Evolutionary conservation across 2,888 invertebrate genomes (phyloP), one percentile per base, ranked within the genome.

Genomic region (Chesias legatella): DNA sequence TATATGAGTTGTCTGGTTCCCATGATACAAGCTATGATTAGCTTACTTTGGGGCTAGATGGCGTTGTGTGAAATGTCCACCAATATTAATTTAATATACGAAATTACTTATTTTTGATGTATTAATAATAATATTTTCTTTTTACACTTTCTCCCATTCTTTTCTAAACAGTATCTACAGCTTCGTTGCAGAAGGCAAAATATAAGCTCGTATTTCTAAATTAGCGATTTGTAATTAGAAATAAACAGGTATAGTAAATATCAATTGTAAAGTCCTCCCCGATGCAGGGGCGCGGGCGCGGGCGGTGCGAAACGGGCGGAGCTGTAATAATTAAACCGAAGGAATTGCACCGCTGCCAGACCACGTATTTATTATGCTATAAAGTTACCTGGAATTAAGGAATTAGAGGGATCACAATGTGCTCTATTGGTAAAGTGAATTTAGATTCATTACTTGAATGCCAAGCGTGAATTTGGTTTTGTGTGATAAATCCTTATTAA

Each of bases 321-420:
- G 42, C 41, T 4, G 43, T 48, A 51, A 48, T 53, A 56, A 53
- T 51, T 53, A 53, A 53, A 3, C 46, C 46, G 48, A 50, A 46
- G 42, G 38, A 47, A 56, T 51, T 50, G 51, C 44, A 50, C 40
- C 33, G 42, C 43, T 44, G 42, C 29, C 46, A 40, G 28, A 43
- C 36, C 44, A 45, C 42, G 43, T 56, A 51, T 56, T 53, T 56
- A 53, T 48, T 41, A 45, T 42, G 48, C 48, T 48, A 40, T 53
- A 53, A 50, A 48, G 44, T 47, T 46, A 48, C 46, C 44, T 47
- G 33, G 51, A 44, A 42, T 47, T 49, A 51, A 39, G 49, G 43
- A 42, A 30, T 53, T 46, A 41, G 37, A 39, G 30, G 33, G 40
- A 45, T 51, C 45, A 44, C 40, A 50, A 46, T 50, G 36, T 34